Evolutionary conservation across 2,113 vertebrate species (phyloP).

Genomic region (Hippotragus niger): DNA sequence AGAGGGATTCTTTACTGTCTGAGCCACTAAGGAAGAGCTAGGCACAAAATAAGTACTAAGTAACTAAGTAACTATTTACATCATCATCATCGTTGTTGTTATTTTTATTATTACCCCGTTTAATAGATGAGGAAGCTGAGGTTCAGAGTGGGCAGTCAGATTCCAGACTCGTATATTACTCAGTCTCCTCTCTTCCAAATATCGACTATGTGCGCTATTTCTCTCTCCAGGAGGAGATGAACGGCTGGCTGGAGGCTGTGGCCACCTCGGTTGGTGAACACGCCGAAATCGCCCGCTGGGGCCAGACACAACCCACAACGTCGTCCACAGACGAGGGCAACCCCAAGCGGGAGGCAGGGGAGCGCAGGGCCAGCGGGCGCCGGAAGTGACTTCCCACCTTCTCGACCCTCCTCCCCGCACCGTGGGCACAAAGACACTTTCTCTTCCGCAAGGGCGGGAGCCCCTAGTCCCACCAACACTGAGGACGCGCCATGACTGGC

Average conservation of each 20-base stretch:
- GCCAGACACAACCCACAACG: conserved; percentile 91
- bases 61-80: not conserved
- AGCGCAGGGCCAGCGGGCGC: conserved; percentile 87
- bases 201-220: not conserved
- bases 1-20: not conserved
- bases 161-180: not conserved
- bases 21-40: not conserved
- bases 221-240: conserved; percentile 89
- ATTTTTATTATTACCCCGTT: not conserved
- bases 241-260: conserved; percentile 87
- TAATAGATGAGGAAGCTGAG: not conserved
- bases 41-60: not conserved
- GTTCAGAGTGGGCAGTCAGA: not conserved
- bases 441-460: conserved; percentile 6
- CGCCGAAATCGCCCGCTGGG: conserved; percentile 89
- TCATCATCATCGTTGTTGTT: not conserved
- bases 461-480: conserved; percentile 15
- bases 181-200: not conserved
- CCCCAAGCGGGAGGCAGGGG: conserved; percentile 86
- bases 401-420: not conserved
- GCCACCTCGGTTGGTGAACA: conserved; percentile 86
- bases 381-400: conserved; percentile 84
- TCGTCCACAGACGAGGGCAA: conserved; percentile 95
- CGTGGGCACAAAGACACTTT: conserved; percentile 67
- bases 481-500: conserved; percentile 22